phyloP scores from a whole-genome alignment of 1,140 invertebrate species.

The Anoplophora glabripennis region DNA sequence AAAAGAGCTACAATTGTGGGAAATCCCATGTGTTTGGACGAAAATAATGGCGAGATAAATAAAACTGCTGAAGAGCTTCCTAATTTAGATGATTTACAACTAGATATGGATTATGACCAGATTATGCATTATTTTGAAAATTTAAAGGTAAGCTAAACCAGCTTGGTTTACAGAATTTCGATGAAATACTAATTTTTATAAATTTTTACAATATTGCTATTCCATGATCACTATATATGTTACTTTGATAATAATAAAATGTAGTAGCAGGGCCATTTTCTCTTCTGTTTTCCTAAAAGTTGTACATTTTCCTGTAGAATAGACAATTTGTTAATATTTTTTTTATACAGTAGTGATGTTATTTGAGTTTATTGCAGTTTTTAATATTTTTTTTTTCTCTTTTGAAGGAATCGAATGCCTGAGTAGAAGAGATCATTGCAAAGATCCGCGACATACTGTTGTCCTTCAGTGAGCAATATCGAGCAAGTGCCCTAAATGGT shows the following conservation, averaged over 20 bases:
- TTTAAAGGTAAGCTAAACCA: constrained; percentile 70
- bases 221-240: too few species aligned
- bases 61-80: constrained; percentile 54
- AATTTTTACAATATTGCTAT: too few species aligned
- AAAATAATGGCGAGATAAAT: constrained; percentile 48
- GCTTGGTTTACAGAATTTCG: too few species aligned
- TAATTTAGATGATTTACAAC: constrained; percentile 72
- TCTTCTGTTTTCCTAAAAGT: too few species aligned
- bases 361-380: neutral
- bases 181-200: too few species aligned
- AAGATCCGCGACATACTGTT: constrained; percentile 70
- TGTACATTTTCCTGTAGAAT: too few species aligned
- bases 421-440: constrained; percentile 76
- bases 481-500: constrained; percentile 54
- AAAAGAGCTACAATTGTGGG: constrained; percentile 81
- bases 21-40: constrained; percentile 73
- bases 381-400: constrained; percentile 2
- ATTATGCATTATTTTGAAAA: constrained; percentile 97
- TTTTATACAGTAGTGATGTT: neutral
- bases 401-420: constrained; percentile 70
- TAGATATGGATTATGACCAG: constrained; percentile 94
- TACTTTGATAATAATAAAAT: too few species aligned
- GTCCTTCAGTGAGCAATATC: constrained; percentile 69
- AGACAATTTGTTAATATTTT: too few species aligned
- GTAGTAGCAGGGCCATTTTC: too few species aligned